Conservation (phyloP, 2,797 vertebrate genomes). For the Austrolebias charrua region DNA sequence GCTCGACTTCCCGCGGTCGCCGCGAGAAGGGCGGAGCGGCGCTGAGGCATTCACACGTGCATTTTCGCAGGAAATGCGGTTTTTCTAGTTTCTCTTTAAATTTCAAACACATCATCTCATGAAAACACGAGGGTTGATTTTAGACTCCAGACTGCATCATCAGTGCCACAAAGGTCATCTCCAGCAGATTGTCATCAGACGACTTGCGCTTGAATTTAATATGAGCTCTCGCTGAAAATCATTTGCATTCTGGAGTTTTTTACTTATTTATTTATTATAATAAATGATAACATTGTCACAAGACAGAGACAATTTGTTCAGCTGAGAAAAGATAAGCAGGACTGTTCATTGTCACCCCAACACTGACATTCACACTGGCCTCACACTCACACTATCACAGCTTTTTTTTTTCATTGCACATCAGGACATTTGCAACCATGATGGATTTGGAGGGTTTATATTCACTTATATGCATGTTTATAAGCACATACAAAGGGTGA, state of each 20-base stretch:
- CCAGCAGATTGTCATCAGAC: conserved; percentile 27
- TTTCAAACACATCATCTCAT: conserved; percentile 25
- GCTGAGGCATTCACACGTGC: no score
- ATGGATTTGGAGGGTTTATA: not conserved
- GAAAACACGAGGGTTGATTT: conserved; percentile 10
- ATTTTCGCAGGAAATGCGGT: no score
- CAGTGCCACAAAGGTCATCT: conserved; percentile 34
- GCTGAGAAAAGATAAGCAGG: not conserved
- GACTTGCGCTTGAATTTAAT: conserved; percentile 7
- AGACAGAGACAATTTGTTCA: conserved; percentile 8
- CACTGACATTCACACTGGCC: conserved; percentile 1
- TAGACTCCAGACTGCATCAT: conserved; percentile 1
- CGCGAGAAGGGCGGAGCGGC: no score
- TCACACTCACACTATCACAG: not conserved
- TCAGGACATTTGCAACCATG: not conserved
- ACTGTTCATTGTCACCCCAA: conserved; percentile 1
- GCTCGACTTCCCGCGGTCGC: no score
- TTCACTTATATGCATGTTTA: not conserved
- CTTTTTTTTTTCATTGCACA: not conserved
- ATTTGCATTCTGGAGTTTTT: not conserved
- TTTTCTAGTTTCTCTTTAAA: conserved; percentile 9
- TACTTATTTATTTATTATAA: conserved; percentile 1
- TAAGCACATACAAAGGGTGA: not conserved
- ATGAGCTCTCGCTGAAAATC: conserved; percentile 4
- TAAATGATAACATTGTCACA: not conserved